Evolutionary conservation across 2,797 vertebrate species (phyloP).

Genomic region (Delichon dasypus): DNA sequence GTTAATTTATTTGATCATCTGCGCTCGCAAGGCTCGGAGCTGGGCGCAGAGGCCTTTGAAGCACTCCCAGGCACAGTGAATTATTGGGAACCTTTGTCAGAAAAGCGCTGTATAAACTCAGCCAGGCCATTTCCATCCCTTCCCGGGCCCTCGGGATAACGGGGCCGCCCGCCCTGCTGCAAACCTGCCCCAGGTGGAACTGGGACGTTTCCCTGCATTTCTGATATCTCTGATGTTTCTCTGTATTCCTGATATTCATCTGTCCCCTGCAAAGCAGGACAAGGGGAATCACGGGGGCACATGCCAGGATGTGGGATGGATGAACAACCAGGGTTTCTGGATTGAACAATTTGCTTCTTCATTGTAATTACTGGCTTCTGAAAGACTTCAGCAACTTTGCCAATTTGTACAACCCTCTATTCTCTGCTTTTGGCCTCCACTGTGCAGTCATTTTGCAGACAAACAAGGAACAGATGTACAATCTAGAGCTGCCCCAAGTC

Average conservation of each 20-base stretch:
- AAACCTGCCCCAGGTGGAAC: neutral
- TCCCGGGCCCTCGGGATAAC: neutral
- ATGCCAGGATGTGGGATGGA: neutral
- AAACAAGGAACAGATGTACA: conserved; percentile 64
- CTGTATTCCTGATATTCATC: fast-evolving
- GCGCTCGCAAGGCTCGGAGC: conserved; percentile 9
- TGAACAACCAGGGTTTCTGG: neutral
- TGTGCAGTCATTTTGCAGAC: neutral
- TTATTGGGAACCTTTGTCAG: conserved; percentile 3
- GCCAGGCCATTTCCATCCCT: neutral
- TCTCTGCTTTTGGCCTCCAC: conserved; percentile 42
- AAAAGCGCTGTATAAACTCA: neutral
- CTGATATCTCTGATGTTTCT: no score
- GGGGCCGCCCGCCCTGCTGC: neutral
- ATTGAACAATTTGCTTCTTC: conserved; percentile 27
- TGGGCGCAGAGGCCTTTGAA: conserved; percentile 52
- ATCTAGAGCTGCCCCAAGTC: conserved; percentile 19
- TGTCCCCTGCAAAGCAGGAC: neutral
- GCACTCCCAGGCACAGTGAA: conserved; percentile 21
- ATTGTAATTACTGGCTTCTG: conserved; percentile 54
- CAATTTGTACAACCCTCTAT: conserved; percentile 49
- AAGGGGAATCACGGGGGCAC: neutral
- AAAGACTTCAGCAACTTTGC: conserved; percentile 26
- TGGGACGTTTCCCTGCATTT: fast-evolving
- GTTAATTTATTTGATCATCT: conserved; percentile 35